phyloP scores from a whole-genome alignment of 2,888 invertebrate species.

The Dromius quadrimaculatus region DNA sequence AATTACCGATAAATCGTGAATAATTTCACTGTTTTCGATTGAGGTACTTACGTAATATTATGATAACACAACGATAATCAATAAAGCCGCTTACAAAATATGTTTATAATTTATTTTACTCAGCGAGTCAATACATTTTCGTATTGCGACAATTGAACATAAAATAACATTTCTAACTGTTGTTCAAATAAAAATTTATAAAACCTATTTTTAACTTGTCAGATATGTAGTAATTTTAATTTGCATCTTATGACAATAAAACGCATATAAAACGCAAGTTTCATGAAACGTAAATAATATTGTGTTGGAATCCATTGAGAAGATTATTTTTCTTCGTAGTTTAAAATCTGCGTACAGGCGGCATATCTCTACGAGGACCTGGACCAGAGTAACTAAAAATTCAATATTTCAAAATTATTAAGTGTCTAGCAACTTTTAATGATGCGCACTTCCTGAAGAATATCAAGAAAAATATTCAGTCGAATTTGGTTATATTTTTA shows the following conservation, averaged over 20 bases:
- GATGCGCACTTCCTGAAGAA: no score
- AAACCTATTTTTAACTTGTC: background rate
- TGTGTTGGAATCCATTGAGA: background rate
- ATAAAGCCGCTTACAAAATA: conserved; percentile 2
- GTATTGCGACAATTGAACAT: background rate
- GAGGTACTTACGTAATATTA: background rate
- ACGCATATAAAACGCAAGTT: background rate
- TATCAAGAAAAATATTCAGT: no score
- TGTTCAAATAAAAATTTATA: conserved; percentile 13
- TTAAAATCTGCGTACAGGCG: conserved; percentile 69
- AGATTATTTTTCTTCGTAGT: no score
- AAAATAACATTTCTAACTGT: background rate
- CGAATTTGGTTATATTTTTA: no score
- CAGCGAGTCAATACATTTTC: background rate
- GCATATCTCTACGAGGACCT: conserved; percentile 64
- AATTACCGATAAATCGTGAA: no score
- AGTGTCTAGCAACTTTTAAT: no score
- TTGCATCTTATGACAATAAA: background rate
- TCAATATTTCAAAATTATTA: no score
- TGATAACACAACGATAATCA: background rate
- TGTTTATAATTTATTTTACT: background rate
- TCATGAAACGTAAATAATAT: background rate
- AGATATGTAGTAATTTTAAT: conserved; percentile 10
- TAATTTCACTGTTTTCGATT: no score
- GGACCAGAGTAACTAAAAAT: conserved; percentile 64